Conservation (phyloP, 2,113 vertebrate species). For the Benitochromis conjunctus region DNA sequence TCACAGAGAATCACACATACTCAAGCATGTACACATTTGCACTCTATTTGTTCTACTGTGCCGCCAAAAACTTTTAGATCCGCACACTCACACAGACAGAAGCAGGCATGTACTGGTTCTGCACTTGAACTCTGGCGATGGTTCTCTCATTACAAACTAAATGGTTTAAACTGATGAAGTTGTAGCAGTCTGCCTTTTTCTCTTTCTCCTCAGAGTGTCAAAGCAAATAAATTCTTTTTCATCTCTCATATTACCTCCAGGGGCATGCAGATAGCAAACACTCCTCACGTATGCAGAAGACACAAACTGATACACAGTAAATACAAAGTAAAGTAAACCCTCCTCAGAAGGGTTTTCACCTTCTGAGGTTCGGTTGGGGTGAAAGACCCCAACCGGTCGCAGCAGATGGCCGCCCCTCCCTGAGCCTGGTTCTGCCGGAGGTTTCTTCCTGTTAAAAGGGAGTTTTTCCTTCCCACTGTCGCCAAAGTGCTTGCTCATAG, state of each 20-base stretch:
- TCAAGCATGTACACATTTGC: not conserved
- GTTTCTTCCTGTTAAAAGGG: too few species aligned
- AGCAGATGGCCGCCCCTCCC: too few species aligned
- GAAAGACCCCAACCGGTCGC: too few species aligned
- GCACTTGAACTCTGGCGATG: constrained; percentile 4
- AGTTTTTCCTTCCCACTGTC: too few species aligned
- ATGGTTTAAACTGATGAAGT: constrained; percentile 33
- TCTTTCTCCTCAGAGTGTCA: constrained; percentile 23
- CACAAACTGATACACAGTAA: not conserved
- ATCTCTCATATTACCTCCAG: constrained; percentile 23
- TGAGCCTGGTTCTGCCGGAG: too few species aligned
- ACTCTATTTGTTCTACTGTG: constrained; percentile 22
- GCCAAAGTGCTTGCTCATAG: too few species aligned
- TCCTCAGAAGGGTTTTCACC: not conserved
- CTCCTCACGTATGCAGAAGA: constrained; percentile 9
- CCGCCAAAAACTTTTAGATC: not conserved
- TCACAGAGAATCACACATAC: constrained; percentile 19
- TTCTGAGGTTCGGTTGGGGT: too few species aligned
- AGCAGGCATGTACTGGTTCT: not conserved
- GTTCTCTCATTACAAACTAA: constrained; percentile 28
- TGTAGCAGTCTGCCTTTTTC: constrained; percentile 20
- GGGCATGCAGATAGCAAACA: constrained; percentile 24
- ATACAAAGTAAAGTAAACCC: not conserved
- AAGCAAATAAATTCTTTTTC: constrained; percentile 47
- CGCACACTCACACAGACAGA: not conserved